Evolutionary conservation across 1,140 invertebrate genomes (phyloP), one percentile per base, ranked within the genome.

Genomic region (Hormaphis cornu): DNA sequence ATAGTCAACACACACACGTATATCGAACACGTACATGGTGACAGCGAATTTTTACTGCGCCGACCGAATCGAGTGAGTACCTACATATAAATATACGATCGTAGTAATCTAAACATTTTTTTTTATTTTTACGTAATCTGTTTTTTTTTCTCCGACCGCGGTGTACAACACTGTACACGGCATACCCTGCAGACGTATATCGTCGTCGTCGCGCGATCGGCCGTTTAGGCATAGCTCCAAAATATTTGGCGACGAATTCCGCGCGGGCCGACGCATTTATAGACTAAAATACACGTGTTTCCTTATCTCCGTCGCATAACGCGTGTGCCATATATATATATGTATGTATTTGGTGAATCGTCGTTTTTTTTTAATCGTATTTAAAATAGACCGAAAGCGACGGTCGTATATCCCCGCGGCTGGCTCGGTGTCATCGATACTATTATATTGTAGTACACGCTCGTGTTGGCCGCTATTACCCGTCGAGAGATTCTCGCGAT

Each of bases 381-480:
- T n/a, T n/a, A 66, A 66, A 66, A 66, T 66, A 66, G 61, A 66
- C 12, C 18, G 8, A 3, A n/a, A n/a, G n/a, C n/a, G n/a, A n/a
- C n/a, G n/a, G n/a, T n/a, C n/a, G n/a, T n/a, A n/a, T n/a, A n/a
- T n/a, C n/a, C n/a, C n/a, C n/a, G n/a, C n/a, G n/a, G n/a, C n/a
- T n/a, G 37, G 22, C 56, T 37, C 3, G 10, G 18, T 14, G 8
- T 42, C 9, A 28, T 8, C 14, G 26, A 16, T n/a, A 46, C 12
- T 37, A 10, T 46, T n/a, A 10, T 4, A n/a, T n/a, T 46, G 35
- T 14, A 14, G 7, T 8, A 6, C 35, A 14, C 7, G 14, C 35
- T n/a, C 12, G 4, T n/a, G 16, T n/a, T 46, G 42, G 8, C 42
- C 42, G 8, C 42, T 46, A n/a, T 46, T n/a, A 4, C 42, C 42